phyloP scores from a whole-genome alignment of 2,888 invertebrate genomes.

The Theretra japonica region DNA sequence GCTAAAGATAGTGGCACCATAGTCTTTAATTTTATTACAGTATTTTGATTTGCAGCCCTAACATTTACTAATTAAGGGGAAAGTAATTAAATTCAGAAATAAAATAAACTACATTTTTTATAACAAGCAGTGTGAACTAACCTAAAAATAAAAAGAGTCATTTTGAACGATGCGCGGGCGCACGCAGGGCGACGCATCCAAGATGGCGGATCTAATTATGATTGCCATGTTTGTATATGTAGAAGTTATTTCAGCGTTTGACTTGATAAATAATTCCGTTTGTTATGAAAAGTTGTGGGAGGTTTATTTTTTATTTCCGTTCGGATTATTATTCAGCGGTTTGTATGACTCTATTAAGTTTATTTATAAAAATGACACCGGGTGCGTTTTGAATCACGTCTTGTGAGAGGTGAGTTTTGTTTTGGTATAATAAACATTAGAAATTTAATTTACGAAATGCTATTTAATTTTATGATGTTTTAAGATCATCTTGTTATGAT shows the following conservation, averaged over 20 bases:
- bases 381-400: neutral
- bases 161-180: slow-evolving; percentile 49
- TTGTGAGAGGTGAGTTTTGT: neutral
- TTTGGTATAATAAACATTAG: neutral
- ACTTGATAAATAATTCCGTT: slow-evolving; percentile 30
- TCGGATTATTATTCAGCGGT: slow-evolving; percentile 27
- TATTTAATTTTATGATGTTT: too few relatives aligned
- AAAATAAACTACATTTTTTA: neutral
- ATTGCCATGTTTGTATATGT: slow-evolving; percentile 39
- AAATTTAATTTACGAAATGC: neutral
- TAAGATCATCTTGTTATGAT: too few relatives aligned
- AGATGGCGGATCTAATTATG: slow-evolving; percentile 48
- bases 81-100: neutral
- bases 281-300: slow-evolving; percentile 30
- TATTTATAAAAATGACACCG: slow-evolving; percentile 28
- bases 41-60: too few relatives aligned
- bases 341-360: slow-evolving; percentile 22
- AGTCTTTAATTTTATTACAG: too few relatives aligned
- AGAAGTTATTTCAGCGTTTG: slow-evolving; percentile 30
- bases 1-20: too few relatives aligned
- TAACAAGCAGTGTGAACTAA: slow-evolving; percentile 18
- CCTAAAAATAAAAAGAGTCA: slow-evolving; percentile 48
- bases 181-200: slow-evolving; percentile 41
- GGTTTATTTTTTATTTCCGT: slow-evolving; percentile 29
- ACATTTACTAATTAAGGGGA: neutral